Conservation (phyloP, 2,797 vertebrate species). For the Spheniscus humboldti region DNA sequence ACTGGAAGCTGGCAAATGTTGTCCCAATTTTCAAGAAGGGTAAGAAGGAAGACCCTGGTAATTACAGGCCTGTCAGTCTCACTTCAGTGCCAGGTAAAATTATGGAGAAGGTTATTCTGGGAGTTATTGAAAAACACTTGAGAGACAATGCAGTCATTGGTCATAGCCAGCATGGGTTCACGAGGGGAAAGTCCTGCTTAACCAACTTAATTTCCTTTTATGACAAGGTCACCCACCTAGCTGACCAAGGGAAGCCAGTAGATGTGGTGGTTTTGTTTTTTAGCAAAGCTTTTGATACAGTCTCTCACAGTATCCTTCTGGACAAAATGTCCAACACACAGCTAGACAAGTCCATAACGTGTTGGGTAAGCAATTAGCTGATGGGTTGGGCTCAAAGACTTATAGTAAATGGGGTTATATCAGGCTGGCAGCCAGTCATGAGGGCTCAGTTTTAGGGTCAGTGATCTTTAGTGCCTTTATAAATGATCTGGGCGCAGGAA, state of each 20-base stretch:
- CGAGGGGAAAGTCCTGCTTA: neutral
- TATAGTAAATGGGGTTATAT: neutral
- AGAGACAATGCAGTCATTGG: neutral
- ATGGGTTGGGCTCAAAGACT: neutral
- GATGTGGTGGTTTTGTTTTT: neutral
- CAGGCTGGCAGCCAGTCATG: neutral
- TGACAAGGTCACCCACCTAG: neutral
- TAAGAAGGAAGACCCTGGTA: neutral
- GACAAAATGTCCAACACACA: neutral
- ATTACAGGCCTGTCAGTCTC: neutral
- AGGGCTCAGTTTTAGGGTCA: neutral
- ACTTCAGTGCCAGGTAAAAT: neutral
- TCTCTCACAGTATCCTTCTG: no score
- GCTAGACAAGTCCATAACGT: neutral
- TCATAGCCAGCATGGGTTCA: neutral
- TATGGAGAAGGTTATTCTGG: neutral
- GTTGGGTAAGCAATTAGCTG: no score
- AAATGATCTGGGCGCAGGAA: neutral
- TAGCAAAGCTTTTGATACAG: neutral
- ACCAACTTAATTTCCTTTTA: neutral
- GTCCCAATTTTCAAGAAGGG: neutral
- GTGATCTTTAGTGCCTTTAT: neutral
- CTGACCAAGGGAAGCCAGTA: neutral
- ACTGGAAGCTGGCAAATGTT: neutral
- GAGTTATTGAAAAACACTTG: neutral